Base-by-base conservation (phyloP, 2,797 vertebrate species). In the Danio kyathit region DNA sequence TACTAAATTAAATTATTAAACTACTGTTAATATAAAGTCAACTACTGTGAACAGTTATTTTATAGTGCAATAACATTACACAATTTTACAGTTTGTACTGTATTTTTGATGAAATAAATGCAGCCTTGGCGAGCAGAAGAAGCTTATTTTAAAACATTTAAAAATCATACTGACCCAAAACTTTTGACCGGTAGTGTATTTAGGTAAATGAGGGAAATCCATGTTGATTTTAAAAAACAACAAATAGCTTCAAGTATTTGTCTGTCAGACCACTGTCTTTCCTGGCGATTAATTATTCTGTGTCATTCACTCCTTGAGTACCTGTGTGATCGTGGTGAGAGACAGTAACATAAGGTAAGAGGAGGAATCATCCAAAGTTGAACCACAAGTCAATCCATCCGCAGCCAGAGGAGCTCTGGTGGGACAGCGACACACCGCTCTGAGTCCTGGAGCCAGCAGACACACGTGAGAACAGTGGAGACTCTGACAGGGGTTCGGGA, bases 401-500 rank as follows among this genome's bases (percentile, higher is more conserved):
- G 85, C 88, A 0, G 94, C 91, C 51, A 99, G 92, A 0, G 92
- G 82, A 80, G 95, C 84, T 8, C 94, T 92, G 0, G 84, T 0
- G 0, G 96, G 96, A 65, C 97, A 99, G 8, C 84, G 90, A 66
- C 97, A 99, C 51, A 92, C 92, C 10, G 93, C 96, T 0, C 79
- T 21, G 0, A 88, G 87, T 5, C 75, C 81, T 1, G 94, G 82
- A 0, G 92, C 92, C 88, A 98, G 88, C 46, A 99, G 91, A 77
- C 97, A 98, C 19, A 97, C 57, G 74, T 97, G 95, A 79, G 96
- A 97, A 86, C 97, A 99, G 10, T 49, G 79, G 0, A 89, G 80
- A 0, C 44, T 74, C 29, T 84, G 80, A 51, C 97, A 99, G 0
- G 96, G 95, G 83, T 87, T 96, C 0, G 85, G 41, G 3, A 87